These are phyloP conservation scores for Eciton burchellii DNA, from an alignment of 1,140 invertebrate species.

Conservation along the genomic window DNA sequence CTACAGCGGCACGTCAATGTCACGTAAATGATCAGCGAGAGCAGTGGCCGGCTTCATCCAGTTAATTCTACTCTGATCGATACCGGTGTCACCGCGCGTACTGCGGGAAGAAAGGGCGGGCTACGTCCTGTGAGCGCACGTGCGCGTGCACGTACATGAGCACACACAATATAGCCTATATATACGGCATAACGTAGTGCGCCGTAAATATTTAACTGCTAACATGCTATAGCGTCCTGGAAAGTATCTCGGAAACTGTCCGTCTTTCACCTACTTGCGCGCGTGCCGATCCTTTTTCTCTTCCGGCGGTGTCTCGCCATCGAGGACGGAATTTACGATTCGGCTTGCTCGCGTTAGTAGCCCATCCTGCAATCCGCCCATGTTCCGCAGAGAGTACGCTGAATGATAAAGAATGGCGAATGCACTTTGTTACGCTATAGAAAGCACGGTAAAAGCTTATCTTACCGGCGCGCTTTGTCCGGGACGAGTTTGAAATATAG, in stretches of 20 bases:
- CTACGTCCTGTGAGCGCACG: no score
- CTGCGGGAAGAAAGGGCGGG: no score
- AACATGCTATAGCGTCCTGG: conserved; percentile 22
- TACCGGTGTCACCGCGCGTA: conserved; percentile 71
- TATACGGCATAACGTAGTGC: conserved; percentile 63
- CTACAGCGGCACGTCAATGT: not conserved
- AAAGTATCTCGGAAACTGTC: conserved; percentile 28
- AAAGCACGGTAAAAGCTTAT: conserved; percentile 40
- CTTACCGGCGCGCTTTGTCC: conserved; percentile 6
- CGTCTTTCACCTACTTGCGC: not conserved
- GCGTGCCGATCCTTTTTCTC: conserved; percentile 22
- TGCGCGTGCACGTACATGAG: conserved; percentile 7
- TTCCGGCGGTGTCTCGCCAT: not conserved
- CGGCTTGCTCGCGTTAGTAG: conserved; percentile 34
- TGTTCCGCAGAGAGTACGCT: conserved; percentile 29
- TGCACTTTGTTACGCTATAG: conserved; percentile 48
- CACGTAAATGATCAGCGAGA: not conserved
- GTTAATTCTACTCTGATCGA: conserved; percentile 70
- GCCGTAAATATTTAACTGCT: conserved; percentile 75
- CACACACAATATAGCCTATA: conserved; percentile 40
- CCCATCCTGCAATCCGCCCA: conserved; percentile 50
- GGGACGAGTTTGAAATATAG: conserved; percentile 39
- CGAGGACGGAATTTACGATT: conserved; percentile 63
- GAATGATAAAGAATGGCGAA: conserved; percentile 54
- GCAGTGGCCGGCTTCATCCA: conserved; percentile 5